These are phyloP conservation scores for Carduelis carduelis DNA, from an alignment of 2,797 vertebrate species.

Conservation along the genomic window DNA sequence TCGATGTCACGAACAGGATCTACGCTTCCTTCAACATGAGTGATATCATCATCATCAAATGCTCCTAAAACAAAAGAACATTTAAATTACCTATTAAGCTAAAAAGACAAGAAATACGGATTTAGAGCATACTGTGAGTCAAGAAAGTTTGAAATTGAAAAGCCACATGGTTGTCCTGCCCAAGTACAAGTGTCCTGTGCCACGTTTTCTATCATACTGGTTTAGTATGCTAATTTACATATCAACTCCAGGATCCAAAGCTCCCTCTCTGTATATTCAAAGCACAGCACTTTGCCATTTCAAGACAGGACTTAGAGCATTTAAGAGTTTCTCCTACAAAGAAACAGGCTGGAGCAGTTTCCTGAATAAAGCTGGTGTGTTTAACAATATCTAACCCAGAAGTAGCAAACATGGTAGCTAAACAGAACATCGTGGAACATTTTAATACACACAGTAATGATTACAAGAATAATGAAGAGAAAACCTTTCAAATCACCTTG, in stretches of 20 bases:
- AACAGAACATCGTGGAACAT: background rate
- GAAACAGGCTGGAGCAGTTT: background rate
- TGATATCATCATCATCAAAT: constrained; percentile 98
- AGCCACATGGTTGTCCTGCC: accelerated
- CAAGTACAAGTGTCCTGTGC: background rate
- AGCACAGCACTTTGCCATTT: background rate
- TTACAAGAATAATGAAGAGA: background rate
- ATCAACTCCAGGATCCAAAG: background rate
- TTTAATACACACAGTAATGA: background rate
- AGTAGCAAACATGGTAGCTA: background rate
- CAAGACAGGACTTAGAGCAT: background rate
- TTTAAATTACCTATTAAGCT: constrained; percentile 3
- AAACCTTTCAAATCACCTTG: constrained; percentile 36
- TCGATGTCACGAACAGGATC: constrained; percentile 90
- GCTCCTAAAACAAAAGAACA: constrained; percentile 81
- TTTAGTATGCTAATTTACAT: background rate
- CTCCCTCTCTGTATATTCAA: background rate
- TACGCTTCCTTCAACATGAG: constrained; percentile 94
- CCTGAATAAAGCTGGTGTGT: background rate
- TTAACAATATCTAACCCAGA: background rate
- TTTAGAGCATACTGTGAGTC: background rate
- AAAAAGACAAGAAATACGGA: background rate
- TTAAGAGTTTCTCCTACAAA: background rate
- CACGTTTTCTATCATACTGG: background rate
- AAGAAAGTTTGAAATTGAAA: background rate